Conservation (phyloP, 2,113 vertebrate genomes). For the Sitta europaea region DNA sequence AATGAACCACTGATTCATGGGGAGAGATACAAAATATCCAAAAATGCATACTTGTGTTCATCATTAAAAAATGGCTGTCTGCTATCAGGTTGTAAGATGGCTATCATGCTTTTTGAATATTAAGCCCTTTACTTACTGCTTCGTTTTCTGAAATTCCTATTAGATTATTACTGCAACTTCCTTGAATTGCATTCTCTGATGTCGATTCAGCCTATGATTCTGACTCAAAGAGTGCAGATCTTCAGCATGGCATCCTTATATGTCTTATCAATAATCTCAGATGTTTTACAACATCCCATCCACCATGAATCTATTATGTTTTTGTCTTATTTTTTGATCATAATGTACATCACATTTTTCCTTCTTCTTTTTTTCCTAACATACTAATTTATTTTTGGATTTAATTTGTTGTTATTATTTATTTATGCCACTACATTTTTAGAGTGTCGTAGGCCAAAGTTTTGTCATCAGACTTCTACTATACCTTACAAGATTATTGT, state of each 20-base stretch:
- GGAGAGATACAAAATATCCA: no score
- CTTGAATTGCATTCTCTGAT: not conserved
- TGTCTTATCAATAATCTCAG: not conserved
- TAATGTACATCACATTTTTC: not conserved
- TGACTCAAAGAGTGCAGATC: not conserved
- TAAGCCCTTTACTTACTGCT: not conserved
- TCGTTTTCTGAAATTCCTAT: not conserved
- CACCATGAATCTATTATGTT: not conserved
- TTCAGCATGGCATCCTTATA: not conserved
- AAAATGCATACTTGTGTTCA: no score
- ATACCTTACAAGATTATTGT: not conserved
- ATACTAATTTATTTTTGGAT: rapidly evolving
- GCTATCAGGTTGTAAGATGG: no score
- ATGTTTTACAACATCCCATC: not conserved
- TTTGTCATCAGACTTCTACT: not conserved
- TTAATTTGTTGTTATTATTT: not conserved
- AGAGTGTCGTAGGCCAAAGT: not conserved
- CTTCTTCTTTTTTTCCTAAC: not conserved
- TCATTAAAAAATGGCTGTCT: no score
- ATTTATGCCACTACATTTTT: not conserved
- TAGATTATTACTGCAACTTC: not conserved
- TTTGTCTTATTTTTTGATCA: not conserved
- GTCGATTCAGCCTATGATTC: not conserved
- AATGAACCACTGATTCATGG: no score
- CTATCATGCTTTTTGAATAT: no score